phyloP scores from a whole-genome alignment of 2,113 vertebrate genomes.

The Channa argus region DNA sequence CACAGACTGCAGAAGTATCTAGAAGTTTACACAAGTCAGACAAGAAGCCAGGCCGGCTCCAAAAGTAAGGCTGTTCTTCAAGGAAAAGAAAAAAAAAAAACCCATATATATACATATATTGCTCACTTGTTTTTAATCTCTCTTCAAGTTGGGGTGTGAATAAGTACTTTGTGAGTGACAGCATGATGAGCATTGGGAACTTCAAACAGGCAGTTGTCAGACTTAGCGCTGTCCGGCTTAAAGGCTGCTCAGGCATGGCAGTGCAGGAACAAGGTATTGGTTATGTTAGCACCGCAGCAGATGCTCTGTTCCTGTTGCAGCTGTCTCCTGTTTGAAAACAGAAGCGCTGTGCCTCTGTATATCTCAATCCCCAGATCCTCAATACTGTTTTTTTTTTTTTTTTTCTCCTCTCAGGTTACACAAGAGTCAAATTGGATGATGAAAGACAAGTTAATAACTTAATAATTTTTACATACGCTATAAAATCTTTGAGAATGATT shows the following conservation, averaged over 20 bases:
- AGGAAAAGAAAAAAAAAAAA: not conserved
- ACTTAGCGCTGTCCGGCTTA: constrained; percentile 51
- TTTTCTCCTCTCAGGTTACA: constrained; percentile 3
- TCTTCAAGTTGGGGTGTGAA: constrained; percentile 57
- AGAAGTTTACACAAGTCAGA: constrained; percentile 70
- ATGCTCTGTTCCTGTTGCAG: constrained; percentile 69
- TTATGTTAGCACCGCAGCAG: constrained; percentile 66
- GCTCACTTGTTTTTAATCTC: constrained; percentile 58
- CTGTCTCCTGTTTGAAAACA: constrained; percentile 66
- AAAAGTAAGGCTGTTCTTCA: constrained; percentile 45
- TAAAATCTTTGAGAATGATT: not conserved
- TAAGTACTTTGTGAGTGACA: constrained; percentile 62
- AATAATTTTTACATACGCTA: not conserved
- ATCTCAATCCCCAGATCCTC: constrained; percentile 49
- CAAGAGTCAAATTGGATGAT: constrained; percentile 17
- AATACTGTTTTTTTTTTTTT: not conserved
- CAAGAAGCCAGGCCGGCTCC: constrained; percentile 61
- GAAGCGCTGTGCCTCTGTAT: constrained; percentile 18
- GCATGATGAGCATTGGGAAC: constrained; percentile 55
- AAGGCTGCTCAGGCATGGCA: constrained; percentile 64
- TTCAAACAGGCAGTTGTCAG: constrained; percentile 67
- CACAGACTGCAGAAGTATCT: constrained; percentile 65
- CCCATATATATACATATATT: not conserved
- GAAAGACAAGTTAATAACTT: not conserved
- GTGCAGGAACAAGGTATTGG: constrained; percentile 33